phyloP scores from a whole-genome alignment of 2,113 vertebrate species.

The Sardina pilchardus region DNA sequence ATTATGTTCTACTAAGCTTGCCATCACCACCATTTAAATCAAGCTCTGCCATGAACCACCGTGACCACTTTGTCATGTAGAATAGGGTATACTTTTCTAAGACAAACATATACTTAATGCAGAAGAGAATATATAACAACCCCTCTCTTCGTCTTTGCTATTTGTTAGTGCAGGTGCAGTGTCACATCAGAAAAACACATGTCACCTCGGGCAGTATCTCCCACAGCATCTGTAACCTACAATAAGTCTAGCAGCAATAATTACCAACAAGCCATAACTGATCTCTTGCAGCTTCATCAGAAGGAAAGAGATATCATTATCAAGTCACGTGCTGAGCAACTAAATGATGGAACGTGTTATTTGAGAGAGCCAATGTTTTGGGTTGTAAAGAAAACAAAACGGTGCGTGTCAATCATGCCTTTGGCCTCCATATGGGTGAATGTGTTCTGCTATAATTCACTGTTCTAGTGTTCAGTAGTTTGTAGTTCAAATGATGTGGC shows the following conservation, averaged over 20 bases:
- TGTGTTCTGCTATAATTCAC: neutral
- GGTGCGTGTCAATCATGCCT: neutral
- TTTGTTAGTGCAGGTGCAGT: slow-evolving; percentile 3
- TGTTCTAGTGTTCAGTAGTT: neutral
- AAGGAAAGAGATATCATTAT: slow-evolving; percentile 7
- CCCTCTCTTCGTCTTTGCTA: neutral
- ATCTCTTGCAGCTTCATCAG: neutral
- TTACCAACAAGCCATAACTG: neutral
- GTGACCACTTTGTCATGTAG: neutral
- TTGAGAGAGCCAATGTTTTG: neutral
- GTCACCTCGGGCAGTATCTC: neutral
- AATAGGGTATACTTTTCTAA: neutral
- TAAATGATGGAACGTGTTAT: neutral
- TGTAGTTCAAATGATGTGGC: neutral
- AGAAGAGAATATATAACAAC: neutral
- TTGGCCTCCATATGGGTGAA: neutral
- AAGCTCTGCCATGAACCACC: neutral
- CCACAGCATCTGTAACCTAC: neutral
- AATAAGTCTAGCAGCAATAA: neutral
- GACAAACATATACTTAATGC: slow-evolving; percentile 1
- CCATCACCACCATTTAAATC: neutral
- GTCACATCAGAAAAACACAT: neutral
- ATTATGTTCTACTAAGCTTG: neutral
- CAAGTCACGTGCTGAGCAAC: neutral
- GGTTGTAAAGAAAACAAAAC: neutral